Base-by-base conservation (phyloP, 2,113 vertebrate species). In the Ellobius talpinus region DNA sequence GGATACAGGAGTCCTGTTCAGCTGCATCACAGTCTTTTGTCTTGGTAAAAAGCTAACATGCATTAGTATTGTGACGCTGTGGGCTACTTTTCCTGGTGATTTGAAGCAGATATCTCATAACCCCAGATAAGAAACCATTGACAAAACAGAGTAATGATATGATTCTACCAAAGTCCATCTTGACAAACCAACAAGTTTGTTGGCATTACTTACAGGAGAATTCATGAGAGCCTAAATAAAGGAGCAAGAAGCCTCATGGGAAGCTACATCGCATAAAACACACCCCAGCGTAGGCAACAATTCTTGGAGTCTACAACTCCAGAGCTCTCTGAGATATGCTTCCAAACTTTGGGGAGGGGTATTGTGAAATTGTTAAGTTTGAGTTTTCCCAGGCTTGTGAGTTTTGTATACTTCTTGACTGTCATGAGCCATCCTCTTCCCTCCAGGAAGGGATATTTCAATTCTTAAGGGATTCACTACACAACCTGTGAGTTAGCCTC, bases 361-460 rank as follows among this genome's bases (percentile, higher is more conserved):
- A 45, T 12, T 86, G 61, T 33, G 29, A 66, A 86, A 45, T 3
- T 86, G 16, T 33, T 47, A 31, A 31, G 14, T 52, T 78, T 50
- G 29, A 19, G 13, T 29, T 45, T 84, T 66, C 9, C 1, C 8
- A 14, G 39, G 14, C 21, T 66, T 66, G 39, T 33, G 14, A 33
- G 7, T 11, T 66, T 65, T 66, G 39, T 47, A 23, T 66, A 66
- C 82, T 66, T 86, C 17, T 19, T 85, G 16, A 47, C 16, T 86
- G 26, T 36, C 10, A 47, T 86, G 42, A 68, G 29, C 0, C 2
- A 17, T 5, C 2, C 0, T 13, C 2, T 17, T 66, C 61, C 11
- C 29, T 66, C 82, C 61, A 66, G 26, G 9, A 33, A 19, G 29
- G 7, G 47, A 45, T 33, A 33, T 31, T 86, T 66, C 61, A 86